Conservation (phyloP, 2,113 vertebrate species). For the Dromaius novaehollandiae region DNA sequence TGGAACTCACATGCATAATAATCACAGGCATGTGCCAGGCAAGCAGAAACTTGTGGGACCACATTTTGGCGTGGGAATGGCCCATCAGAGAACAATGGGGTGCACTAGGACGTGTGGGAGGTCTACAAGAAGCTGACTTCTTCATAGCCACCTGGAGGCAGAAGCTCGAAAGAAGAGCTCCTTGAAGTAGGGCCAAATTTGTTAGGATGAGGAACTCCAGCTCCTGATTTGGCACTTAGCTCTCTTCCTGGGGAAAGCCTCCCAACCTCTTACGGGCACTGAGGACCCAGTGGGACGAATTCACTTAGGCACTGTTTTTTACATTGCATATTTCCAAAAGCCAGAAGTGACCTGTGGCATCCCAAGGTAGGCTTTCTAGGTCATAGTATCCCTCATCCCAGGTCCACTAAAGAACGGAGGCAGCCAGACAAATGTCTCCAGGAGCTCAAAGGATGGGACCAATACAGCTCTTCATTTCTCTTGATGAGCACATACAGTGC, state of each 20-base stretch:
- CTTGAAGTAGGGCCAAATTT: background rate
- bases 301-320: background rate
- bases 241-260: background rate
- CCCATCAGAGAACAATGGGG: background rate
- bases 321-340: too few species aligned
- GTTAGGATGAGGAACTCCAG: background rate
- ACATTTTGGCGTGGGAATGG: rapidly evolving
- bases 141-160: background rate
- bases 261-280: background rate
- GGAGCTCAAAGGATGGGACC: background rate
- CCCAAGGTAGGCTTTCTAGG: too few species aligned
- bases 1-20: background rate
- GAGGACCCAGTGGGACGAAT: too few species aligned
- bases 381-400: background rate
- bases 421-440: background rate
- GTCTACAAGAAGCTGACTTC: background rate
- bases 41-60: background rate
- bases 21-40: background rate
- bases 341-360: too few species aligned
- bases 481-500: background rate
- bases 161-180: background rate
- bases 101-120: background rate
- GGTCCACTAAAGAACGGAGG: background rate
- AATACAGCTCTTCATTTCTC: too few species aligned
- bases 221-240: background rate